Percentiles rank a stretch among this genome's conserved stretches.
Evolutionary conservation across 2,797 vertebrate genomes (phyloP).

Genomic region (Thaleichthys pacificus): DNA sequence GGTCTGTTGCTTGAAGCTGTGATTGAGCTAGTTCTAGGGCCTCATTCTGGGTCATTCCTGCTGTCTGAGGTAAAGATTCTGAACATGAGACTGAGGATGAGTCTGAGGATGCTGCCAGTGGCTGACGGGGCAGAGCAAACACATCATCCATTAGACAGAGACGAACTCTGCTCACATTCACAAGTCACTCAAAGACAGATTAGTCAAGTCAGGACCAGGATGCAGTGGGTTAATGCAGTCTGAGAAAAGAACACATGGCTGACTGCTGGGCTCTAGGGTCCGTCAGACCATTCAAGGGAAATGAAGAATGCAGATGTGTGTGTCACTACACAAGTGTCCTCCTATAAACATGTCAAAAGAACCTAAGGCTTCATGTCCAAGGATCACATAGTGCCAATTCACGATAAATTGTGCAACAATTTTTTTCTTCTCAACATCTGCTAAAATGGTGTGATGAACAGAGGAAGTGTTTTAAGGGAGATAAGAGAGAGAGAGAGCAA

Average conservation of each 20-base stretch:
- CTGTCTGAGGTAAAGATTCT: slow-evolving; percentile 7
- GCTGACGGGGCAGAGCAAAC: slow-evolving; percentile 10
- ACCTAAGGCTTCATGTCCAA: too few relatives aligned
- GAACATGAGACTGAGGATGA: slow-evolving; percentile 14
- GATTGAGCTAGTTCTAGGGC: neutral
- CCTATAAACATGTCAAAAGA: neutral
- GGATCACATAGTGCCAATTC: too few relatives aligned
- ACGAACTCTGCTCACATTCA: too few relatives aligned
- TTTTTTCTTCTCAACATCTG: too few relatives aligned
- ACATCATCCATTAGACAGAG: too few relatives aligned
- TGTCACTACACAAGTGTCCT: neutral
- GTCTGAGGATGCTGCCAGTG: slow-evolving; percentile 30
- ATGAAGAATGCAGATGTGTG: neutral
- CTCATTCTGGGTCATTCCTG: slow-evolving; percentile 69
- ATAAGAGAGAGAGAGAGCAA: neutral
- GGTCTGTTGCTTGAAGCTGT: too few relatives aligned
- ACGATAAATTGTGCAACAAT: too few relatives aligned
- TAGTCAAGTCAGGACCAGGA: too few relatives aligned
- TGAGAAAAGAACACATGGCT: neutral
- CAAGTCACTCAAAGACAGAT: too few relatives aligned
- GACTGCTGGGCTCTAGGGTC: neutral
- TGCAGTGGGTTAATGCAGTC: too few relatives aligned
- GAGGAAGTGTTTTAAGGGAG: neutral
- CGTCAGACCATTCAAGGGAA: neutral
- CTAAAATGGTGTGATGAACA: neutral